These are phyloP conservation scores for Ameiurus melas DNA, from an alignment of 2,113 vertebrate species.

Conservation along the genomic window DNA sequence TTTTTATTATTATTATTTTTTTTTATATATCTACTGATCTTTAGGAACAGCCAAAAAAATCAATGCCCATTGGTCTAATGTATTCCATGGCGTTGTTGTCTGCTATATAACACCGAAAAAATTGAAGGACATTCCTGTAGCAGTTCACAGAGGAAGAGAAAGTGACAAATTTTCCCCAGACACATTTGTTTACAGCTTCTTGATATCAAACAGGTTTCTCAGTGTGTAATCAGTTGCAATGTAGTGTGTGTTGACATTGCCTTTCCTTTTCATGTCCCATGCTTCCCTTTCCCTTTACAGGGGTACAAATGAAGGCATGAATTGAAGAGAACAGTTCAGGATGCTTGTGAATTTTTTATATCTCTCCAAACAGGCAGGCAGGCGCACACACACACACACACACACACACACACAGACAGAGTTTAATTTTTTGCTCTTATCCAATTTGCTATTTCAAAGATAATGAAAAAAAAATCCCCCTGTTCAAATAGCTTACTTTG, in stretches of 20 bases:
- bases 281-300: conserved; percentile 7
- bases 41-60: conserved; percentile 4
- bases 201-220: conserved; percentile 52
- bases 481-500: conserved; percentile 39
- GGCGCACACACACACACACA: background rate
- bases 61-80: conserved; percentile 1
- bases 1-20: too few species aligned
- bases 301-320: conserved; percentile 21
- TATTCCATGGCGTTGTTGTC: background rate
- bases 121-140: background rate
- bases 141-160: background rate
- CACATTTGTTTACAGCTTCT: conserved; percentile 29
- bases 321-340: conserved; percentile 20
- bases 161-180: background rate
- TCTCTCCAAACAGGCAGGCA: background rate
- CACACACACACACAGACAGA: conserved; percentile 17
- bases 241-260: conserved; percentile 31
- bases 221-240: conserved; percentile 44
- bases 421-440: conserved; percentile 43
- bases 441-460: conserved; percentile 40
- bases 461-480: background rate
- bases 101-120: background rate
- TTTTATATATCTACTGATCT: background rate
- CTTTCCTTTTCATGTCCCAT: conserved; percentile 43
- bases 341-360: conserved; percentile 31